Conservation (phyloP, 2,113 vertebrate genomes). For the Tetrax tetrax region DNA sequence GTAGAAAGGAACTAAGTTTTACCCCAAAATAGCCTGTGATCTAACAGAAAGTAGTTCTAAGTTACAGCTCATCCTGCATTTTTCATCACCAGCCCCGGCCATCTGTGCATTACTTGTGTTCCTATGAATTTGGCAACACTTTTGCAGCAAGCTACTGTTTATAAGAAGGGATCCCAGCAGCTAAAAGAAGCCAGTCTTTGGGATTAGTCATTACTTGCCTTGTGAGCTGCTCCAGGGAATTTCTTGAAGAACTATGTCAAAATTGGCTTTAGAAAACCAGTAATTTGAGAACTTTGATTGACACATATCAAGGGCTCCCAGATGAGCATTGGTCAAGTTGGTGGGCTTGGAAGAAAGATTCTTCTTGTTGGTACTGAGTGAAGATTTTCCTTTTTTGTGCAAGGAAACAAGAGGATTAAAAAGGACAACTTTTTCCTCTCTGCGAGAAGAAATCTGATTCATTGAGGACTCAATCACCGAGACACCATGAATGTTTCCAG, state of each 20-base stretch:
- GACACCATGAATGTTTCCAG: constrained; percentile 61
- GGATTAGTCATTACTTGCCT: constrained; percentile 38
- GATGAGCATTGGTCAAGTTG: background rate
- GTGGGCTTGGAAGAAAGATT: background rate
- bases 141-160: constrained; percentile 42
- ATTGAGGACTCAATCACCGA: background rate
- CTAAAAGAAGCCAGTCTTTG: constrained; percentile 14
- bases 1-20: background rate
- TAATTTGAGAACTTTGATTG: background rate
- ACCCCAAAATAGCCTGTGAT: constrained; percentile 29
- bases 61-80: constrained; percentile 32
- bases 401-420: background rate
- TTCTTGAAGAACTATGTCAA: background rate
- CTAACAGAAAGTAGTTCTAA: constrained; percentile 15
- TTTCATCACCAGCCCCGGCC: constrained; percentile 13
- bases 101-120: constrained; percentile 47
- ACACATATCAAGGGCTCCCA: background rate
- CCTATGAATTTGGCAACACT: constrained; percentile 55
- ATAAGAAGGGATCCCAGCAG: constrained; percentile 50
- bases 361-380: background rate
- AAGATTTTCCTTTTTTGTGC: background rate
- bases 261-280: background rate
- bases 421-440: background rate
- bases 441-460: background rate
- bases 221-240: background rate